phyloP scores from a whole-genome alignment of 2,888 invertebrate genomes.

The Hipparchia sbordonii region DNA sequence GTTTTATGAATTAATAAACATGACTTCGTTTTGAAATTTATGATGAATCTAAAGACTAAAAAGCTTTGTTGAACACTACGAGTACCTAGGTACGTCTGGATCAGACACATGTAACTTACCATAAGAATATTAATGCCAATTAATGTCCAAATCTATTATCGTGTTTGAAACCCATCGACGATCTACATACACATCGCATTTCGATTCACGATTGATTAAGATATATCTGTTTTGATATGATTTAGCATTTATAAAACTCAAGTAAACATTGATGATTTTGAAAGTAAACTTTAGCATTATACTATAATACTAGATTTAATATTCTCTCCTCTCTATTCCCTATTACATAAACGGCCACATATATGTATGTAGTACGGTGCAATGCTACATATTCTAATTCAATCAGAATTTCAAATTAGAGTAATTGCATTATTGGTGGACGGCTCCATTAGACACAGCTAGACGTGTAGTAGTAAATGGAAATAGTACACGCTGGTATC shows the following conservation, averaged over 20 bases:
- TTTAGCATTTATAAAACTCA: constrained; percentile 6
- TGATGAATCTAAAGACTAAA: constrained; percentile 75
- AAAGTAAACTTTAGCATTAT: constrained; percentile 16
- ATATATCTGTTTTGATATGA: constrained; percentile 44
- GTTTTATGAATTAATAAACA: constrained; percentile 61
- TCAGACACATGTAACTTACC: constrained; percentile 77
- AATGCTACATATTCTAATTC: constrained; percentile 41
- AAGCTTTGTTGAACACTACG: constrained; percentile 65
- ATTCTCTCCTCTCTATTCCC: constrained; percentile 31
- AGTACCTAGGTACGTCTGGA: constrained; percentile 60
- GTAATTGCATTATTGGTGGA: constrained; percentile 33
- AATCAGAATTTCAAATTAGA: constrained; percentile 31
- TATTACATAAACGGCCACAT: constrained; percentile 47
- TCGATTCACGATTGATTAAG: constrained; percentile 56
- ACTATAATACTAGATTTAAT: constrained; percentile 16
- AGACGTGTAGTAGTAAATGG: constrained; percentile 6
- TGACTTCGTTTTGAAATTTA: constrained; percentile 60
- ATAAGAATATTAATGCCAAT: constrained; percentile 70
- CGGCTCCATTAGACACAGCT: constrained; percentile 15
- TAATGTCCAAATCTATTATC: constrained; percentile 65
- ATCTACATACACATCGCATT: constrained; percentile 65
- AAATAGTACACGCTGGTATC: constrained; percentile 15
- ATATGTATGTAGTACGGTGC: constrained; percentile 39
- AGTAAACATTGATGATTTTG: constrained; percentile 19
- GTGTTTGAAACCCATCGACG: constrained; percentile 53